Conservation (phyloP, 1,140 invertebrate genomes). For the Heliothis subflexa region DNA sequence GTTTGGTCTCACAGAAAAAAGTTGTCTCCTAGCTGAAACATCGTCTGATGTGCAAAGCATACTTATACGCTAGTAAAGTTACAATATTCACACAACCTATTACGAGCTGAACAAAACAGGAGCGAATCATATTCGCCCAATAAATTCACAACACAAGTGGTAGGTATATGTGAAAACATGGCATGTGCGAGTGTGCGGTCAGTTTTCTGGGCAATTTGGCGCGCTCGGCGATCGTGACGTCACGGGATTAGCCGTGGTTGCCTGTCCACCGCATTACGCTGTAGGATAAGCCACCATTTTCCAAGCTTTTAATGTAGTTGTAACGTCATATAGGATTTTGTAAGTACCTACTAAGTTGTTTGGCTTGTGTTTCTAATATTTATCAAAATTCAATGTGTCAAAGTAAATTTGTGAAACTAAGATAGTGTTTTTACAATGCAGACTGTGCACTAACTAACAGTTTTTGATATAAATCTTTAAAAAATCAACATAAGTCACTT, state of each 20-base stretch:
- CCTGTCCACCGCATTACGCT: slow-evolving; percentile 23
- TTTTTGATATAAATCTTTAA: no score
- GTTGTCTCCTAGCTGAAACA: no score
- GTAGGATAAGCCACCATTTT: slow-evolving; percentile 15
- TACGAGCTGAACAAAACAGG: background rate
- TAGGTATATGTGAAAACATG: slow-evolving; percentile 30
- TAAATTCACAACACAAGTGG: slow-evolving; percentile 16
- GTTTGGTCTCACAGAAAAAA: no score
- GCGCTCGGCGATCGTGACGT: slow-evolving; percentile 16
- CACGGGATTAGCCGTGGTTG: slow-evolving; percentile 31
- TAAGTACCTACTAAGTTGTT: no score
- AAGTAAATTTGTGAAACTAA: no score
- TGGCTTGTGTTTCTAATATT: no score
- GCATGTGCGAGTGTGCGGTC: background rate
- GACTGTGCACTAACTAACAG: no score
- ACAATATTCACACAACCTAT: background rate
- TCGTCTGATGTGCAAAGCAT: background rate
- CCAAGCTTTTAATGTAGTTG: slow-evolving; percentile 19
- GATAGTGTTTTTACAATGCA: no score
- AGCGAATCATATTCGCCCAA: background rate
- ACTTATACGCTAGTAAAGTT: background rate
- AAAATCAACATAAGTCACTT: no score
- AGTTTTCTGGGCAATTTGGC: slow-evolving; percentile 26
- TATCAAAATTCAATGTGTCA: no score
- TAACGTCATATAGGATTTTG: background rate